Evolutionary conservation across 2,888 invertebrate genomes (phyloP).

Genomic region (Tetragonisca angustula): DNA sequence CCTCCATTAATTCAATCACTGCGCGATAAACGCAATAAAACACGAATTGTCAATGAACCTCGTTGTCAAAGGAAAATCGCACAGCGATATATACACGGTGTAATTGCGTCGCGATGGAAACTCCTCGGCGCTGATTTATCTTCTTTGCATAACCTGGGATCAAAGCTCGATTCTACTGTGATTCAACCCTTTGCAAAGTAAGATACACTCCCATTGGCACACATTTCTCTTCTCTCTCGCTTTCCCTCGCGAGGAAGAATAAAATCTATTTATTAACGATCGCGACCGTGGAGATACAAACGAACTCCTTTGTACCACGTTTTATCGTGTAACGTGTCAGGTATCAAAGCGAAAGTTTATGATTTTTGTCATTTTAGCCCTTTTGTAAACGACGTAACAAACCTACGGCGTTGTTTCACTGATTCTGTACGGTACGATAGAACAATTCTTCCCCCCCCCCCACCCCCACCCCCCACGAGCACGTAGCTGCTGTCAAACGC

Average conservation of each 20-base stretch:
- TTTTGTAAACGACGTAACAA: not conserved
- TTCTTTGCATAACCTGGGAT: slow-evolving; percentile 22
- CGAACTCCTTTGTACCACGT: not conserved
- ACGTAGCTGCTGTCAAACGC: not conserved
- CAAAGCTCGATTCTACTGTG: slow-evolving; percentile 19
- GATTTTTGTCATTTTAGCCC: not conserved
- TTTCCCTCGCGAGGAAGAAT: no score
- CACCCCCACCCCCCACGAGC: not conserved
- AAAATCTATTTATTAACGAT: not conserved
- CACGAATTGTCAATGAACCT: not conserved
- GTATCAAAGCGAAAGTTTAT: not conserved
- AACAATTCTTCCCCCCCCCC: not conserved
- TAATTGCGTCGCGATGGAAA: slow-evolving; percentile 28
- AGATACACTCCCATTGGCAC: not conserved
- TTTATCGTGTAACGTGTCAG: not conserved
- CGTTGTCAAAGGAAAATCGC: not conserved
- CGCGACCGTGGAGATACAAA: not conserved
- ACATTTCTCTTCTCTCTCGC: not conserved
- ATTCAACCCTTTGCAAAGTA: not conserved
- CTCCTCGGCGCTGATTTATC: not conserved
- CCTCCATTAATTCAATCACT: not conserved
- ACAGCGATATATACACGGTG: not conserved
- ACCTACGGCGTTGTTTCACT: not conserved
- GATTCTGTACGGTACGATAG: no score
- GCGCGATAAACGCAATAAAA: not conserved